These are phyloP conservation scores for Limnephilus auricula DNA, from an alignment of 2,888 invertebrate genomes.

Conservation along the genomic window DNA sequence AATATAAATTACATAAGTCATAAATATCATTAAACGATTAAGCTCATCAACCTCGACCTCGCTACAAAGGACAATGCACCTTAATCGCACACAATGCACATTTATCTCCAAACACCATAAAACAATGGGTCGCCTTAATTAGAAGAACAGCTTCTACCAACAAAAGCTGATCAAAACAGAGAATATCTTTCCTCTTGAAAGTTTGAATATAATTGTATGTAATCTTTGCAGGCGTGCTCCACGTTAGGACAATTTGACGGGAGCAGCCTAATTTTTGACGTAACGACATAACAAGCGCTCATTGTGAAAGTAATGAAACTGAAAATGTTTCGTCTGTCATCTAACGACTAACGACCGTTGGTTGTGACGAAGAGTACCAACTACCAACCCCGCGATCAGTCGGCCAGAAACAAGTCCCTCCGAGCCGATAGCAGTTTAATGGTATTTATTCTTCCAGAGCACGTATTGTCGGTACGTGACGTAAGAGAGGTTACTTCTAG, in stretches of 20 bases:
- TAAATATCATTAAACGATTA: not conserved
- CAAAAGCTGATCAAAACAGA: not conserved
- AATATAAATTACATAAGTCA: not conserved
- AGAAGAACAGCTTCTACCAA: not conserved
- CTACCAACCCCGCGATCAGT: conserved; percentile 15
- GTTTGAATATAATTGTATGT: not conserved
- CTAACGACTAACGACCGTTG: conserved; percentile 36
- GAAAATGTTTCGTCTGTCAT: conserved; percentile 35
- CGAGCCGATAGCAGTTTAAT: conserved; percentile 45
- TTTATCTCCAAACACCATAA: not conserved
- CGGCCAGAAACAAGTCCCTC: conserved; percentile 22
- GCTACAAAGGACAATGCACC: not conserved
- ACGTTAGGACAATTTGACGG: not conserved
- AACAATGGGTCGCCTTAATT: not conserved
- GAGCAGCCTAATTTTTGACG: conserved; percentile 21
- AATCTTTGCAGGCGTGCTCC: not conserved
- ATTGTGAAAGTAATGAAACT: conserved; percentile 36
- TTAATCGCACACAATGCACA: not conserved
- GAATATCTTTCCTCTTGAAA: not conserved
- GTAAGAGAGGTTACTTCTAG: conserved; percentile 39
- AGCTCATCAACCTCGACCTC: not conserved
- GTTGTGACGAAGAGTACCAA: conserved; percentile 16
- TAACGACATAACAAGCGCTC: conserved; percentile 34
- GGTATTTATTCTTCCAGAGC: conserved; percentile 51
- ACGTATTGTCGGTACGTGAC: conserved; percentile 47